Conservation (phyloP, 1,140 invertebrate genomes). For the Lineus longissimus region DNA sequence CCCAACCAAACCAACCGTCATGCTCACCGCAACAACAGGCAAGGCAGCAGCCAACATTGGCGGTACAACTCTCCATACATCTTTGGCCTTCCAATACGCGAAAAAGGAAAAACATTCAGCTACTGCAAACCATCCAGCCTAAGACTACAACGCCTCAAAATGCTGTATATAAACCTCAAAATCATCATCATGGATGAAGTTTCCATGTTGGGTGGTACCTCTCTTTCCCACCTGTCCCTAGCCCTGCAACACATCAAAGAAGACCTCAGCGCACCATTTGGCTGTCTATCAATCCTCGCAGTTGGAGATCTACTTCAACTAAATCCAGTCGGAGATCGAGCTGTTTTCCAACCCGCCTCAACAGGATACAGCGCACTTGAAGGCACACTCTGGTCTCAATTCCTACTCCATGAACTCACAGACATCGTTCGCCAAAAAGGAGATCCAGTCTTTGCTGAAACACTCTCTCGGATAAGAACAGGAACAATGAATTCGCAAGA, state of each 20-base stretch:
- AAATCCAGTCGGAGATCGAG: too few relatives aligned
- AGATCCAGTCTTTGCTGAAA: constrained; percentile 17
- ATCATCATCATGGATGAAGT: too few relatives aligned
- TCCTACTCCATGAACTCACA: constrained; percentile 13
- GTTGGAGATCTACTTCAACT: too few relatives aligned
- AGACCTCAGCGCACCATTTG: constrained; percentile 14
- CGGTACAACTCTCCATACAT: constrained; percentile 17
- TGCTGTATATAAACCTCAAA: too few relatives aligned
- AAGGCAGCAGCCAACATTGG: constrained; percentile 19
- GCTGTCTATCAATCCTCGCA: constrained; percentile 5
- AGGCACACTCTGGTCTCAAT: constrained; percentile 15
- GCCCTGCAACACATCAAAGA: constrained; percentile 11
- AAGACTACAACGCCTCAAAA: too few relatives aligned
- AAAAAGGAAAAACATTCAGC: constrained; percentile 13
- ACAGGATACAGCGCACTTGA: not conserved
- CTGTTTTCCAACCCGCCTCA: too few relatives aligned
- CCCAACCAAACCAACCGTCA: constrained; percentile 15
- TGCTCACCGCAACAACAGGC: constrained; percentile 19
- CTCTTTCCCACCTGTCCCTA: constrained; percentile 14
- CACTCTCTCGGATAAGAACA: constrained; percentile 14
- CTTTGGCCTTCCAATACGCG: constrained; percentile 16
- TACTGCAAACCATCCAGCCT: too few relatives aligned
- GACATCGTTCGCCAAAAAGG: constrained; percentile 18
- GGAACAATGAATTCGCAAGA: constrained; percentile 14
- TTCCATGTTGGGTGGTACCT: constrained; percentile 12